Conservation (phyloP, 2,797 vertebrate species). For the Champsocephalus gunnari region DNA sequence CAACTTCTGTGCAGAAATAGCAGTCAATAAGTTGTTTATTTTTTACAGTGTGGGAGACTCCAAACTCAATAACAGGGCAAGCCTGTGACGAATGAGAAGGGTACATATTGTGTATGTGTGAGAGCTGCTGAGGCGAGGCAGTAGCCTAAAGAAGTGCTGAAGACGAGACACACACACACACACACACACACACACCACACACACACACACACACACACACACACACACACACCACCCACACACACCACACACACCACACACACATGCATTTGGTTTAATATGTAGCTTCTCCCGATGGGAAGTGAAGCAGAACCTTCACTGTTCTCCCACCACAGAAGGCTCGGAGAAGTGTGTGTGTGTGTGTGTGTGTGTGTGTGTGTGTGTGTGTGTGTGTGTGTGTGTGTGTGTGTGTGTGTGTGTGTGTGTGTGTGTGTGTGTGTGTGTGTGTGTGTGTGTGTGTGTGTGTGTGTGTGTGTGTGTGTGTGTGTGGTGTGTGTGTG, state of each 20-base stretch:
- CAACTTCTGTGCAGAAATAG: not conserved
- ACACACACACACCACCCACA: no score
- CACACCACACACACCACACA: not conserved
- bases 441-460: no score
- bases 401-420: conserved; percentile 37
- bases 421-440: not conserved
- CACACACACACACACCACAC: no score
- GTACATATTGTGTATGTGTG: conserved; percentile 77
- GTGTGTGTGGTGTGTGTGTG: no score
- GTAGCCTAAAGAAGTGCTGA: conserved; percentile 75
- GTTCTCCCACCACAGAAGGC: conserved; percentile 65
- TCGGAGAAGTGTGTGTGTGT: conserved; percentile 35
- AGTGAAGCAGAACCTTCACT: conserved; percentile 79
- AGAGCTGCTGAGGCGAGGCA: conserved; percentile 70
- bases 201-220: no score
- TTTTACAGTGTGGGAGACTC: conserved; percentile 41
- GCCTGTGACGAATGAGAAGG: conserved; percentile 63
- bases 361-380: conserved; percentile 33
- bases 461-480: no score
- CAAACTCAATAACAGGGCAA: conserved; percentile 64
- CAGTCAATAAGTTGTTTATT: conserved; percentile 45
- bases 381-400: conserved; percentile 23
- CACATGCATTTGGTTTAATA: conserved; percentile 81
- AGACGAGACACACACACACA: conserved; percentile 14
- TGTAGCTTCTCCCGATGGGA: conserved; percentile 80